These are phyloP conservation scores for Gambusia affinis DNA, from an alignment of 2,113 vertebrate species.

Conservation along the genomic window DNA sequence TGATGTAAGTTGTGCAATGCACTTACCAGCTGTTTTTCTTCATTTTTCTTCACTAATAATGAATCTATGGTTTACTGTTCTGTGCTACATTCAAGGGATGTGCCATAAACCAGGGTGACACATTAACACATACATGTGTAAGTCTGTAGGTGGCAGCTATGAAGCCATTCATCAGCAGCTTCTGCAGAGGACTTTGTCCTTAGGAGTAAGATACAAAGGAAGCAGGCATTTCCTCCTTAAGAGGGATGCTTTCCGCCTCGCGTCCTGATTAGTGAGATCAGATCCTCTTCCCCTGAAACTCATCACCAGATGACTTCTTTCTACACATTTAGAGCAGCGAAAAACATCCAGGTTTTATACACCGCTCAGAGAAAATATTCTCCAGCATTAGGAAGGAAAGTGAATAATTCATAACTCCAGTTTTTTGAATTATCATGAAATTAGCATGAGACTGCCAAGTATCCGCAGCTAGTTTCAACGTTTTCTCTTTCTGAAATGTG, in stretches of 20 bases:
- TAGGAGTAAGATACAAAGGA: conserved; percentile 76
- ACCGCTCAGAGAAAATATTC: conserved; percentile 43
- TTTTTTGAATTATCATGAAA: conserved; percentile 26
- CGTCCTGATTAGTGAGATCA: conserved; percentile 72
- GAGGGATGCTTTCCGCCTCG: conserved; percentile 74
- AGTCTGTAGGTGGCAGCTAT: conserved; percentile 29
- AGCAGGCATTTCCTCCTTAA: conserved; percentile 79
- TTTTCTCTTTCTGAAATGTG: neutral
- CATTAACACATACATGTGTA: conserved; percentile 22
- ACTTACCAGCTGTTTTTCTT: neutral
- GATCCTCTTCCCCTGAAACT: conserved; percentile 51
- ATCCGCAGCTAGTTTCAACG: conserved; percentile 1
- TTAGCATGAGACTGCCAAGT: conserved; percentile 19
- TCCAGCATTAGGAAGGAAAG: conserved; percentile 19
- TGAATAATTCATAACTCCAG: conserved; percentile 34
- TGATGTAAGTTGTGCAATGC: neutral
- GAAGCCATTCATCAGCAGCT: conserved; percentile 55
- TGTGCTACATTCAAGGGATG: neutral
- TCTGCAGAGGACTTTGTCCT: conserved; percentile 64
- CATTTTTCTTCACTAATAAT: neutral
- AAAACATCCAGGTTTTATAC: conserved; percentile 40
- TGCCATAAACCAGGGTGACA: neutral
- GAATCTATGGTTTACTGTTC: neutral
- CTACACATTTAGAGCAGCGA: conserved; percentile 7
- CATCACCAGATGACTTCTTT: conserved; percentile 37